phyloP scores from a whole-genome alignment of 2,113 vertebrate species.

The Dissostichus mawsoni region DNA sequence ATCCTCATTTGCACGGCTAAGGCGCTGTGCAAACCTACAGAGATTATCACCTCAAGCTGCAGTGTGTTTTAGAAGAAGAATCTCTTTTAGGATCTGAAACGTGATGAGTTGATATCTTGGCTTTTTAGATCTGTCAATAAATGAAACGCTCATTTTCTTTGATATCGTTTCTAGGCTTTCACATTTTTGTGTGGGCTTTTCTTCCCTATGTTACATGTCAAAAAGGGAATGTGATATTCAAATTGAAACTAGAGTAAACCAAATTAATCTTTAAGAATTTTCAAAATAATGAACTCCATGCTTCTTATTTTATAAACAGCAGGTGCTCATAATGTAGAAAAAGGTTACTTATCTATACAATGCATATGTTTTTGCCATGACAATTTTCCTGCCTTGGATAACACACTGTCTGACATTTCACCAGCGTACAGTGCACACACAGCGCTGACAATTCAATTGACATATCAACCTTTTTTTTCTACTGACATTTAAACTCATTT shows the following conservation, averaged over 20 bases:
- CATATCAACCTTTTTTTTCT: neutral
- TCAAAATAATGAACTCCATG: neutral
- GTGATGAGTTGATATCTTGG: neutral
- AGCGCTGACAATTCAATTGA: neutral
- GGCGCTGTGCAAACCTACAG: slow-evolving; percentile 26
- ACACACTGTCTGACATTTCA: slow-evolving; percentile 3
- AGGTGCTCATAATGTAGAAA: neutral
- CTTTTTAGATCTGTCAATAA: slow-evolving; percentile 36
- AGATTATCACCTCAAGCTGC: slow-evolving; percentile 32
- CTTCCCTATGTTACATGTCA: slow-evolving; percentile 20
- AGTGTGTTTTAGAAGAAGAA: neutral
- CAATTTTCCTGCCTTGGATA: neutral
- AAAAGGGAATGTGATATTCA: slow-evolving; percentile 34
- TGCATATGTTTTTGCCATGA: neutral
- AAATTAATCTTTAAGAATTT: slow-evolving; percentile 47
- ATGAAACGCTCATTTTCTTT: slow-evolving; percentile 36
- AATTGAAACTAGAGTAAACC: slow-evolving; percentile 43
- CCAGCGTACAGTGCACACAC: neutral
- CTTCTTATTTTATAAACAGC: neutral
- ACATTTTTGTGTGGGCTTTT: slow-evolving; percentile 48
- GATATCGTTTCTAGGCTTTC: slow-evolving; percentile 16
- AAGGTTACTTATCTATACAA: neutral
- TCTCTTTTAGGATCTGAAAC: neutral
- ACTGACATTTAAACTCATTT: slow-evolving; percentile 17
- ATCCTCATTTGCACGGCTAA: slow-evolving; percentile 63